phyloP scores from a whole-genome alignment of 30 jellyfish, hydroid and myxozoan genomes.

The Aurelia sp. region DNA sequence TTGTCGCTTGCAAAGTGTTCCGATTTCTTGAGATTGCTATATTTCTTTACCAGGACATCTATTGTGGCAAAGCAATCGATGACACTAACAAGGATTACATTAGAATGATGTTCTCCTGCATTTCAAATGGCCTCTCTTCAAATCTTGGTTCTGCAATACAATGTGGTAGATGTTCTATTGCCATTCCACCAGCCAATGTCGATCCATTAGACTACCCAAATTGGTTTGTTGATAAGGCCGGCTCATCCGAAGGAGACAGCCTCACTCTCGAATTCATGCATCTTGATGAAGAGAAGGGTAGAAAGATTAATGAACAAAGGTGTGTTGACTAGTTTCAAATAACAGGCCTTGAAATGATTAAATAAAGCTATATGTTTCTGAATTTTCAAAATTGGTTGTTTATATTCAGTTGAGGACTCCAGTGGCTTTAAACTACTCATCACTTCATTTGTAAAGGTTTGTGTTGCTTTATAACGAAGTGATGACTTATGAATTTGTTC shows the following conservation, averaged over 20 bases:
- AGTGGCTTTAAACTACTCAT: too few species aligned
- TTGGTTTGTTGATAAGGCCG: conserved; percentile 68
- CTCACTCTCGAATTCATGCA: conserved; percentile 27
- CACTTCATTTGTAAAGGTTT: too few species aligned
- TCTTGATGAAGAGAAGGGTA: conserved; percentile 8
- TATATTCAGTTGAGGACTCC: too few species aligned
- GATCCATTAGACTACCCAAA: conserved; percentile 60
- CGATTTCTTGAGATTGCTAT: not conserved
- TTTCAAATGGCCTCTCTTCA: conserved; percentile 30
- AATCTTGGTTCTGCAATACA: conserved; percentile 46
- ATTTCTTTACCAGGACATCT: conserved; percentile 29
- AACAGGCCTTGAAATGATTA: too few species aligned
- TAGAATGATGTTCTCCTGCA: conserved; percentile 4
- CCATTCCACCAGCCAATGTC: conserved; percentile 86
- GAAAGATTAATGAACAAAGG: conserved; percentile 48
- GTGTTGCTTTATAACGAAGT: too few species aligned
- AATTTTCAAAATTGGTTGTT: too few species aligned
- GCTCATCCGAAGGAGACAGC: conserved; percentile 5
- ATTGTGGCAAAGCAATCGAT: conserved; percentile 35
- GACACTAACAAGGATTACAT: conserved; percentile 29
- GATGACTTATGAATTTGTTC: too few species aligned
- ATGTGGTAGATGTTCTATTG: conserved; percentile 66
- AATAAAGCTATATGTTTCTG: too few species aligned
- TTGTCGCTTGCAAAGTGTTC: not conserved
- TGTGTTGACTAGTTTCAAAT: not conserved